These are phyloP conservation scores for Herpetotheres cachinnans DNA, from an alignment of 2,113 vertebrate genomes.

Conservation along the genomic window DNA sequence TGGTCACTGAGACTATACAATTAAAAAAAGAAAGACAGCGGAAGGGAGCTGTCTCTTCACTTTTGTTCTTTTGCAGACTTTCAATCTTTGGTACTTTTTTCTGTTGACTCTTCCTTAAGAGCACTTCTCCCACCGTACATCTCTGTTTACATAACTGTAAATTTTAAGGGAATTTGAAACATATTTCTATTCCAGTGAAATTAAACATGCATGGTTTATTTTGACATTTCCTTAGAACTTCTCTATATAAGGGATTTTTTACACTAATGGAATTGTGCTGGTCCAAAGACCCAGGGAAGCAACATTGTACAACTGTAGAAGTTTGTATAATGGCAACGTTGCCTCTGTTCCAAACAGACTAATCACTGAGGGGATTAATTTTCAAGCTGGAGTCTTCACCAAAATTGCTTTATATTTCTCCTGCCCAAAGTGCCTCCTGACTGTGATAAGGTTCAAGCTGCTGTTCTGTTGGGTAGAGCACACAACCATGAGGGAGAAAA, in stretches of 20 bases:
- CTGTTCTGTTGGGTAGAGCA: background rate
- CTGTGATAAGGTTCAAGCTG: background rate
- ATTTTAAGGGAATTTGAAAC: slow-evolving; percentile 28
- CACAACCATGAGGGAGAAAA: background rate
- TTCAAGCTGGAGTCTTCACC: background rate
- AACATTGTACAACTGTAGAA: background rate
- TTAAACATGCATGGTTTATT: background rate
- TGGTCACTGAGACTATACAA: background rate
- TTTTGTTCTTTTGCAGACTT: background rate
- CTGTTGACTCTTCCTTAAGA: background rate
- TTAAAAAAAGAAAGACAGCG: background rate
- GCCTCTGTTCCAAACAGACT: background rate
- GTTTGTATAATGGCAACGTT: background rate
- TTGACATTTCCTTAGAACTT: background rate
- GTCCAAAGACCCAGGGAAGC: background rate
- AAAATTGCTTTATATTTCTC: background rate
- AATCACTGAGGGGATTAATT: background rate
- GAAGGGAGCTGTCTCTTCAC: background rate
- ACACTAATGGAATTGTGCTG: background rate
- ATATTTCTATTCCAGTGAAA: background rate
- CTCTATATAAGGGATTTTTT: slow-evolving; percentile 31
- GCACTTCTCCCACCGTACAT: background rate
- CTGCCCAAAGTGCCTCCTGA: slow-evolving; percentile 17
- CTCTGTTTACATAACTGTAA: background rate
- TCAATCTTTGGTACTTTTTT: background rate